Conservation (phyloP, 2,888 invertebrate species). For the Seladonia tumulorum region DNA sequence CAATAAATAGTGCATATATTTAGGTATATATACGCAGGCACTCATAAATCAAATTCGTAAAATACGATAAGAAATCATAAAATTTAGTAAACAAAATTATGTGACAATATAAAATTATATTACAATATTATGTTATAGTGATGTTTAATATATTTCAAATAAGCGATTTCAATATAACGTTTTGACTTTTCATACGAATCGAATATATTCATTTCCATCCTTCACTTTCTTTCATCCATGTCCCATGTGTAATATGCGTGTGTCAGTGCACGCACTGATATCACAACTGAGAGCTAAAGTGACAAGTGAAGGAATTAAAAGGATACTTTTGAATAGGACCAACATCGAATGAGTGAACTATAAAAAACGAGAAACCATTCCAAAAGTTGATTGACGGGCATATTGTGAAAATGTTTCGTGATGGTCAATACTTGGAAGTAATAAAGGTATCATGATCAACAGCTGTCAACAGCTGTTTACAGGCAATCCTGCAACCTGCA, state of each 20-base stretch:
- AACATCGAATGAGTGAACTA: conserved; percentile 14
- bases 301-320: conserved; percentile 31
- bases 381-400: neutral
- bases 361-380: neutral
- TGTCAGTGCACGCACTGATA: conserved; percentile 35
- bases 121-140: neutral
- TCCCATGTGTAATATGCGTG: conserved; percentile 8
- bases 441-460: conserved; percentile 75
- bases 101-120: neutral
- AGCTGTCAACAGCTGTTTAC: conserved; percentile 73
- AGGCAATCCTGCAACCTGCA: conserved; percentile 19
- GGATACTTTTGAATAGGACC: conserved; percentile 19
- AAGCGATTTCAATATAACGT: neutral
- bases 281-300: conserved; percentile 19
- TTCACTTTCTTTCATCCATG: conserved; percentile 33
- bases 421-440: conserved; percentile 78
- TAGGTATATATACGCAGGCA: neutral
- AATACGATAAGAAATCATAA: neutral
- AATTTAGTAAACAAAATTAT: neutral
- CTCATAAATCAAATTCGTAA: neutral
- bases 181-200: neutral
- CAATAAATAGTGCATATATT: neutral
- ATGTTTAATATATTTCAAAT: neutral
- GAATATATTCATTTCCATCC: conserved; percentile 20
- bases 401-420: conserved; percentile 74